phyloP scores from a whole-genome alignment of 2,888 invertebrate species.

The Chouioia cunea region DNA sequence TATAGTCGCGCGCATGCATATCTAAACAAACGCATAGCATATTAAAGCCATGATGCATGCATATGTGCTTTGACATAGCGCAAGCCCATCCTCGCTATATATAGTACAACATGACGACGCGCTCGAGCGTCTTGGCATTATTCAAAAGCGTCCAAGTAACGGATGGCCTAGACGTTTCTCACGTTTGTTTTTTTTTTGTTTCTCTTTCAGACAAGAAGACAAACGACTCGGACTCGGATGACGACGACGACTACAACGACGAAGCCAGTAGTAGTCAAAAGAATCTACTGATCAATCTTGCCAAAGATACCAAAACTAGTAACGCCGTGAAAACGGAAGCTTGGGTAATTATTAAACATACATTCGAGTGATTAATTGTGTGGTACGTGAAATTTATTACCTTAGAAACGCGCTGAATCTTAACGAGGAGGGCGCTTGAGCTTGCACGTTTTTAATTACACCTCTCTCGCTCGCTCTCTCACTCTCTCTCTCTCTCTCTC shows the following conservation, averaged over 20 bases:
- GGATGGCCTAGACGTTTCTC: conserved; percentile 22
- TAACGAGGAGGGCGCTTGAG: too few relatives aligned
- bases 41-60: conserved; percentile 24
- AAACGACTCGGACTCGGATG: conserved; percentile 13
- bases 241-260: conserved; percentile 5
- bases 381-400: too few relatives aligned
- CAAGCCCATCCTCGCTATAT: too few relatives aligned
- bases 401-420: too few relatives aligned
- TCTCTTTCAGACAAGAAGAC: conserved; percentile 31
- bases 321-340: conserved; percentile 30
- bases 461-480: too few relatives aligned
- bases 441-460: too few relatives aligned
- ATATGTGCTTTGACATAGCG: too few relatives aligned
- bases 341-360: conserved; percentile 37
- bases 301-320: conserved; percentile 12
- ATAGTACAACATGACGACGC: conserved; percentile 9
- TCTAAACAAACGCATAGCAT: conserved; percentile 14
- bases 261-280: conserved; percentile 19
- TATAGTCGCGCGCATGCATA: too few relatives aligned
- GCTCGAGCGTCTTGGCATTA: conserved; percentile 3
- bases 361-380: too few relatives aligned
- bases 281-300: conserved; percentile 28
- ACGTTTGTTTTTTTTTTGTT: conserved; percentile 15
- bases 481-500: too few relatives aligned
- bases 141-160: conserved; percentile 20